phyloP scores from a whole-genome alignment of 2,797 vertebrate genomes.

The Myotis daubentonii region DNA sequence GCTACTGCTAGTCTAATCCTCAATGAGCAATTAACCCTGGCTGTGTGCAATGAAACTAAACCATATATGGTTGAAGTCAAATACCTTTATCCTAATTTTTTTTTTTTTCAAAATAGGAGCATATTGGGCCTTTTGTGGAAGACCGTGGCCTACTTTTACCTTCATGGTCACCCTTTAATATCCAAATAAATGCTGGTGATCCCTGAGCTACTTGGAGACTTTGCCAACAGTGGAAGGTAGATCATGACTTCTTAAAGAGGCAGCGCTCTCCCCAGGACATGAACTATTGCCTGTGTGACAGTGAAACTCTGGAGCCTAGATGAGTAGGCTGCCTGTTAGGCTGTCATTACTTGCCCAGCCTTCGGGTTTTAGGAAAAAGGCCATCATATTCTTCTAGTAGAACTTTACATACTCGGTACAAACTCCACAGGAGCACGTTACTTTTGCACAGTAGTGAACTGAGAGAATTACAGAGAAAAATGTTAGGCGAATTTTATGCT shows the following conservation, averaged over 20 bases:
- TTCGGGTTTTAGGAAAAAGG: not conserved
- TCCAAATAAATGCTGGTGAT: not conserved
- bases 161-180: not conserved
- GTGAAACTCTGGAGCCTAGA: not conserved
- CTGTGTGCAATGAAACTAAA: not conserved
- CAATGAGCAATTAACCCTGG: not conserved
- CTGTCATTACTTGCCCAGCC: not conserved
- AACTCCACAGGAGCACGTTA: not conserved
- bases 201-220: not conserved
- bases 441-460: not conserved
- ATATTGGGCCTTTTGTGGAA: not conserved
- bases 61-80: not conserved
- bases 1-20: not conserved
- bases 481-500: not conserved
- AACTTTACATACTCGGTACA: not conserved
- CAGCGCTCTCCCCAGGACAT: not conserved
- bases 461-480: not conserved
- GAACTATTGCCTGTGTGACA: not conserved
- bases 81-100: not conserved
- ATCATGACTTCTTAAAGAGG: not conserved
- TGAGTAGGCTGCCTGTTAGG: not conserved
- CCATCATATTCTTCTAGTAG: not conserved
- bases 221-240: fast-evolving
- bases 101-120: not conserved
- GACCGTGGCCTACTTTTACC: not conserved